Evolutionary conservation across 2,888 invertebrate species (phyloP), one percentile per base, ranked within the genome.

Genomic region (Diaphora mendica): DNA sequence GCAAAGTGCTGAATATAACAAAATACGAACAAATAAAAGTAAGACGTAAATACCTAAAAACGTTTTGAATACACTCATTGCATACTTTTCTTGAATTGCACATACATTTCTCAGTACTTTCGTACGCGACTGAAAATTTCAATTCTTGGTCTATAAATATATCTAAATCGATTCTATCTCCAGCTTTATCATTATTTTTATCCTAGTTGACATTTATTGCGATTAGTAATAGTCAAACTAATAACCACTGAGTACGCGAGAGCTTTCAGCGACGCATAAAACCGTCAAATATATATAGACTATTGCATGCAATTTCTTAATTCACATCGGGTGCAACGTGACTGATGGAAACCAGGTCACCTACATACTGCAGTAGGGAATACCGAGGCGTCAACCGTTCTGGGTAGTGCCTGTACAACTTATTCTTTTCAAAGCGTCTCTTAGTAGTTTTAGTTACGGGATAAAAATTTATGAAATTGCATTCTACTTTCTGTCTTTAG

Each of bases 301-400:
- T 77, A 75, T 79, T 79, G 85, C 87, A 87, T 89, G 87, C 90
- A 91, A 90, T 92, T 90, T 89, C 88, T 88, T 90, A 90, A 90
- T 88, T 85, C 85, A 83, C 86, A 87, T 86, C 89, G 88, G 86
- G 82, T 87, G 89, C 86, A 87, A 80, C 84, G 83, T 76, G 76
- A 79, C 73, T 70, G 67, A 68, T 73, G 74, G 77, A 78, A 91
- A 89, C 85, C 86, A 84, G 90, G 91, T 91, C 88, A 91, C 91
- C 90, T 87, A 90, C 82, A 86, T 89, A 76, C 69, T 64, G 72
- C 69, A 77, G 71, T 76, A 77, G 70, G 77, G 70, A 82, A 77
- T 78, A 77, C 72, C 80, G 80, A 83, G 83, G 84, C 81, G 87
- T 86, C 83, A 87, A 74, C 81, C 78, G 73, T 81, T 77, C 77